Evolutionary conservation across 2,797 vertebrate species (phyloP).

Genomic region (Takifugu rubripes): DNA sequence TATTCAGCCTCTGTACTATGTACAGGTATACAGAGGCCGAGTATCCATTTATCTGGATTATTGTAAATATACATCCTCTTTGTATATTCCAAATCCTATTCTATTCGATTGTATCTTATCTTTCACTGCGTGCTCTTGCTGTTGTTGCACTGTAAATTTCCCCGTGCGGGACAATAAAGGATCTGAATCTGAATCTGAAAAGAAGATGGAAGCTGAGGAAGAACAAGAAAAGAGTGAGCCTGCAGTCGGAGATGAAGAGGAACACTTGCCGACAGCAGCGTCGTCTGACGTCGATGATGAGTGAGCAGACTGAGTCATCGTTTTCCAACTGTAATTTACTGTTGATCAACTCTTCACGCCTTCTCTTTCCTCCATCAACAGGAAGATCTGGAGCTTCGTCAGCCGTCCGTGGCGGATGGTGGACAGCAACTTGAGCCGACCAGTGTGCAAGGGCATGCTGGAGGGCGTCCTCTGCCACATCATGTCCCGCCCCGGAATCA

Average conservation of each 20-base stretch:
- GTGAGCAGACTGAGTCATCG: constrained; percentile 27
- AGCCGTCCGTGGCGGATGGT: constrained; percentile 91
- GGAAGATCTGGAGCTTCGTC: constrained; percentile 74
- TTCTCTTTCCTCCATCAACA: constrained; percentile 7
- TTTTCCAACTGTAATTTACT: too few species aligned
- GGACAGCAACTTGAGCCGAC: constrained; percentile 85
- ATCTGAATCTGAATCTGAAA: neutral
- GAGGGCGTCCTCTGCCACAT: constrained; percentile 88
- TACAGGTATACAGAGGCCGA: too few species aligned
- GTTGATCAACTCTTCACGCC: neutral
- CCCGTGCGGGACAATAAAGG: neutral
- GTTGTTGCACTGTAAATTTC: too few species aligned
- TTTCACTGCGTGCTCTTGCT: too few species aligned
- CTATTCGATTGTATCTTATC: too few species aligned
- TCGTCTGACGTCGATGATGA: neutral
- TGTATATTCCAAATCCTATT: too few species aligned
- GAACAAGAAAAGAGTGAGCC: neutral
- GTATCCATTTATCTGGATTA: too few species aligned
- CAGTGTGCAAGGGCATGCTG: constrained; percentile 93
- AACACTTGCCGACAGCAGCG: neutral
- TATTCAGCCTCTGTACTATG: too few species aligned
- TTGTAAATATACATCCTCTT: too few species aligned
- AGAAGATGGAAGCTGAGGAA: constrained; percentile 9
- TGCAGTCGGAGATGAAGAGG: neutral
- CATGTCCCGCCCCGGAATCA: constrained; percentile 86